Evolutionary conservation across 2,113 vertebrate species (phyloP), one percentile per base, ranked within the genome.

Genomic region (Oophaga pumilio): DNA sequence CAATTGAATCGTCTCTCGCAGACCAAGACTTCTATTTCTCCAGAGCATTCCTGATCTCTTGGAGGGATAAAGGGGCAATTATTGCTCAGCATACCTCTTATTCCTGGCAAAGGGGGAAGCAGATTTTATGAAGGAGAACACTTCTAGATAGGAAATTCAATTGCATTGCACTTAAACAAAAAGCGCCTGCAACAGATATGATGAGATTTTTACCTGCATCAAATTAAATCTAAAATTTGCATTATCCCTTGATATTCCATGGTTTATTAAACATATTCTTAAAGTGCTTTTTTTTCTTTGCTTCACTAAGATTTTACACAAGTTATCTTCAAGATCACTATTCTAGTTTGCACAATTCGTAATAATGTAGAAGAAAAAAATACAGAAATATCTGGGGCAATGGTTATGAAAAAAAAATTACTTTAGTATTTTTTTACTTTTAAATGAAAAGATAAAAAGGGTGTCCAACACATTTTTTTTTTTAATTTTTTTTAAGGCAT

Each of bases 1-100:
- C 68, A 83, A 82, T 68, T 83, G 87, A 83, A 84, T 81, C 66
- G 64, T 79, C 60, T 64, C 73, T 85, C n/a, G 26, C 84, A 62
- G n/a, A 52, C 74, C 56, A 64, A 79, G 59, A 57, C 43, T 49
- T 69, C 85, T 43, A 86, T 86, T 78, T 86, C 85, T 86, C 76
- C 74, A 78, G 85, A 86, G 85, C 50, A 87, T 57, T 73, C 17
- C 50, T 74, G 26, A 80, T 88, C 71, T 56, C 28, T 69, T 84
- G 87, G 71, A 77, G 52, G 68, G 60, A 74, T 60, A 76, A 76
- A 62, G 79, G 80, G 71, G 81, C n/a, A 84, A 49, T 62, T 33
- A 74, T 28, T 56, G 53, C 76, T 79, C 76, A 33, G 50, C 56
- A 53, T 26, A 56, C 22, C 76, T 68, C 76, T 77, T 68, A 86